Base-by-base conservation (phyloP, 2,113 vertebrate genomes). In the Alosa alosa region DNA sequence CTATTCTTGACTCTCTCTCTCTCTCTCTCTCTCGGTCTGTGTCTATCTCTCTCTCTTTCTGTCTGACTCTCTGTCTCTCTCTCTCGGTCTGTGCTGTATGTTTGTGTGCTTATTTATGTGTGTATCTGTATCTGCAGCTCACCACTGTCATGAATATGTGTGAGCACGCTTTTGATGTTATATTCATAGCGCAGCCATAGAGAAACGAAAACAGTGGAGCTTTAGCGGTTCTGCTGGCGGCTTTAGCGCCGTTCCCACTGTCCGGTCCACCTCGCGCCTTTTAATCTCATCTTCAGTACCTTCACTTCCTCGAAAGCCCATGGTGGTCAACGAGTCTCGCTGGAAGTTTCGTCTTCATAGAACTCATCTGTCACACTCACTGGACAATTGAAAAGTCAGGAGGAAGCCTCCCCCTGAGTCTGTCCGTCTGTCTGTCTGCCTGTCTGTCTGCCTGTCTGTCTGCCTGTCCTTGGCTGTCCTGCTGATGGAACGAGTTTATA, bases 401-500 rank as follows among this genome's bases (percentile, higher is more conserved):
- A 72, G 13, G 64, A 72, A 36, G 31, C 31, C 11, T 15, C 36
- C 36, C 31, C 20, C 31, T 36, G 31, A 1, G 72, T 36, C 60
- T 25, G 1, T 17, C 9, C 13, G 72, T 78, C 72, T 36, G 72
- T 39, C 68, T 75, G 68, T 75, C 68, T 39, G 68, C 15, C 68
- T 75, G 25, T 5, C 25, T 36, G 31, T 78, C 72, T 36, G 72
- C 17, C 31, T 78, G 72, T 36, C 36, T 78, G 72, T 10, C 72
- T 78, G n/a, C 31, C 13, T 39, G 10, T 36, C 13, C 72, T 78
- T 78, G 72, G 31, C 72, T 11, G 72, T 78, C 72, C 36, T 18
- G 72, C 72, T 78, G 72, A 78, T 78, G 72, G 72, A 39, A 36
- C 13, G 72, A 78, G 72, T 78, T 36, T 39, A 39, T 78, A 78